Evolutionary conservation across 2,888 invertebrate genomes (phyloP).

Genomic region (Augiades crinisus): DNA sequence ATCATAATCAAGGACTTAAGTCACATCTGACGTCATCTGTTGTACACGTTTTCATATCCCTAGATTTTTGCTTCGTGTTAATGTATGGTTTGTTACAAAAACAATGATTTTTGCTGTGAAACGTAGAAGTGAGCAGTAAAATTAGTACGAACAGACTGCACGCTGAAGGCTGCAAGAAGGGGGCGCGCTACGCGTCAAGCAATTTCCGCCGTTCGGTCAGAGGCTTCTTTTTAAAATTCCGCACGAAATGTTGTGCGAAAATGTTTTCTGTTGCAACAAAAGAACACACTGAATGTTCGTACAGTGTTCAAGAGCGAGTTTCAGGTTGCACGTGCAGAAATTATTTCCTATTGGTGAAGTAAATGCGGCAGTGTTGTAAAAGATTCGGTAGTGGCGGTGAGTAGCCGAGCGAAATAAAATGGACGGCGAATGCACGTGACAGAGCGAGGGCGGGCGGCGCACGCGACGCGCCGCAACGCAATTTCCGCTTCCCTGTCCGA

Average conservation of each 20-base stretch:
- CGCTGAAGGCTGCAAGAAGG: conserved; percentile 9
- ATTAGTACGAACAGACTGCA: conserved; percentile 7
- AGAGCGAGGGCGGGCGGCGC: conserved; percentile 54
- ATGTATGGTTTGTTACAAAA: too few species aligned
- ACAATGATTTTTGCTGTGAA: too few species aligned
- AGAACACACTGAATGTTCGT: conserved; percentile 6
- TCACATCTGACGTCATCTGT: too few species aligned
- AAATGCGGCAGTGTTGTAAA: conserved; percentile 38
- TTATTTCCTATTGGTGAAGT: conserved; percentile 22
- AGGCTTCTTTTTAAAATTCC: conserved; percentile 17
- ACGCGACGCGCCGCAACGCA: conserved; percentile 74
- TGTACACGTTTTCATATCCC: too few species aligned
- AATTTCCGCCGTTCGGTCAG: conserved; percentile 21
- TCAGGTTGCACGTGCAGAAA: conserved; percentile 20
- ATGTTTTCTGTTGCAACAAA: conserved; percentile 5
- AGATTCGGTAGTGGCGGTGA: conserved; percentile 51
- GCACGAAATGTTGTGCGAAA: conserved; percentile 12
- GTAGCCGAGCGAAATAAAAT: conserved; percentile 62
- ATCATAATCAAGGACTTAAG: too few species aligned
- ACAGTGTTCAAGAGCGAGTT: conserved; percentile 4
- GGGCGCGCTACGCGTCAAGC: conserved; percentile 12
- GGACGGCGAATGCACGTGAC: conserved; percentile 64
- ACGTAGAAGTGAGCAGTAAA: neutral
- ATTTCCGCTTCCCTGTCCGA: conserved; percentile 75
- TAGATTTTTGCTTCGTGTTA: too few species aligned